Percentiles rank a stretch among this genome's conserved stretches.
Evolutionary conservation across 2,113 vertebrate species (phyloP).

Genomic region (Neolamprologus variostigma): DNA sequence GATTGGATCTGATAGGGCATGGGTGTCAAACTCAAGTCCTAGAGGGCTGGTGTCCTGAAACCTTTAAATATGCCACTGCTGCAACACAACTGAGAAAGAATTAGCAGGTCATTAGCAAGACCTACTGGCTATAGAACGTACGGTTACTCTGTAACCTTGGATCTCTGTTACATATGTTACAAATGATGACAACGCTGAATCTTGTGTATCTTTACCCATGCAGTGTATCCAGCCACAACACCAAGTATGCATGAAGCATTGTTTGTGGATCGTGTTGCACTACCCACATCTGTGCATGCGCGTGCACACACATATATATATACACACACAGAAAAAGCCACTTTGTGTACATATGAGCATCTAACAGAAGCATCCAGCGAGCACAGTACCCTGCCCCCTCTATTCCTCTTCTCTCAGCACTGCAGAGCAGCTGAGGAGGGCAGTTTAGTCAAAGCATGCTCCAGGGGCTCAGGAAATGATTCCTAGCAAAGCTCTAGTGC

Average conservation of each 20-base stretch:
- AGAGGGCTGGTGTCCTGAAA: background rate
- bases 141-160: background rate
- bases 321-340: background rate
- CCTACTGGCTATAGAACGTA: accelerated
- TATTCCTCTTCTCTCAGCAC: background rate
- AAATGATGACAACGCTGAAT: accelerated
- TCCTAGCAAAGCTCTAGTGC: background rate
- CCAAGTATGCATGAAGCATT: background rate
- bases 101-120: background rate
- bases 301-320: accelerated
- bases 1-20: background rate
- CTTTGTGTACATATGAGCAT: background rate
- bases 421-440: background rate
- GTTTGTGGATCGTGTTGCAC: background rate
- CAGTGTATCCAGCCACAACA: background rate
- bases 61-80: background rate
- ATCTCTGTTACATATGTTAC: background rate
- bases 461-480: background rate
- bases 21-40: background rate
- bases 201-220: background rate
- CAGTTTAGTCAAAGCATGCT: background rate
- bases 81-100: background rate
- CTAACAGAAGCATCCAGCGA: background rate
- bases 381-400: background rate
- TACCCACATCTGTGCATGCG: background rate